phyloP scores from a whole-genome alignment of 2,797 vertebrate species.

The Telmatherina bonti region DNA sequence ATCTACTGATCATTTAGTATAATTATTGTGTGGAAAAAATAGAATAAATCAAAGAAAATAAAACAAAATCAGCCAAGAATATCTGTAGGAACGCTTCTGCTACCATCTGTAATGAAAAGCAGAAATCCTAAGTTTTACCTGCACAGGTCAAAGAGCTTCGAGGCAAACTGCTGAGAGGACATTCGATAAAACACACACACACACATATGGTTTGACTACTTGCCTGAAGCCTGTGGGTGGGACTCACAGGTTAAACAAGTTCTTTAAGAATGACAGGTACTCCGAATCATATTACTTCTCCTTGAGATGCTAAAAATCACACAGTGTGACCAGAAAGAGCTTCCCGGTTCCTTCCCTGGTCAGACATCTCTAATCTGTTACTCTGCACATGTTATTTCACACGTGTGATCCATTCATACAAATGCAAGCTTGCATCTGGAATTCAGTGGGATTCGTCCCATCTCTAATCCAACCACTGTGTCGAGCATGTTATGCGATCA shows the following conservation, averaged over 20 bases:
- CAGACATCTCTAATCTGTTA: not conserved
- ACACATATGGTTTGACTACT: constrained; percentile 2
- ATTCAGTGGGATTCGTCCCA: not conserved
- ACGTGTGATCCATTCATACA: not conserved
- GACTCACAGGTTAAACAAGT: constrained; percentile 70
- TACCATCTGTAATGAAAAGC: not conserved
- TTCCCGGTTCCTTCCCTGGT: not conserved
- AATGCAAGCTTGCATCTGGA: not conserved
- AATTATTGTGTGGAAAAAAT: not conserved
- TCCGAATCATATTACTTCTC: not conserved
- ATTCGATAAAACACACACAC: not conserved
- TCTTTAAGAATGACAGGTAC: not conserved
- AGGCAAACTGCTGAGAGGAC: constrained; percentile 28
- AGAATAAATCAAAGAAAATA: not conserved
- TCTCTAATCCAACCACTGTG: too few species aligned
- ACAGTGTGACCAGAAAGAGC: not conserved
- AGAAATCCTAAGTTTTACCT: not conserved
- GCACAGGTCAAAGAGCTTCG: not conserved
- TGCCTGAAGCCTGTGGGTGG: constrained; percentile 52
- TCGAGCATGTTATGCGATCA: too few species aligned
- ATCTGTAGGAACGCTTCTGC: not conserved
- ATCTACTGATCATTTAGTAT: not conserved
- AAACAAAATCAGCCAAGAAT: too few species aligned
- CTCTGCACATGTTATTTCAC: too few species aligned
- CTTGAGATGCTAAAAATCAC: too few species aligned